phyloP scores from a whole-genome alignment of 2,797 vertebrate genomes.

The Helicolenus hilgendorfi region DNA sequence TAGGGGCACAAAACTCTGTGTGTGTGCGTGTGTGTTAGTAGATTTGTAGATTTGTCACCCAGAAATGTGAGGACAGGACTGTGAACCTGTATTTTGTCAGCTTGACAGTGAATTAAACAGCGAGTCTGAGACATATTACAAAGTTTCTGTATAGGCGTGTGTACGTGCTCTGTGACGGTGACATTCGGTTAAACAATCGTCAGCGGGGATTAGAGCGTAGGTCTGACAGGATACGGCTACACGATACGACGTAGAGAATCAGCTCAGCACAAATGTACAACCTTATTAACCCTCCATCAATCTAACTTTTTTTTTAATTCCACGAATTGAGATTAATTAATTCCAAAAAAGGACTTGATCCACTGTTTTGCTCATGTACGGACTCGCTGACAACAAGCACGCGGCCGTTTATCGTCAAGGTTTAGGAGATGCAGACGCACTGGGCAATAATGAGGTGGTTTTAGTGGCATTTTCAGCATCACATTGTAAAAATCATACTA shows the following conservation, averaged over 20 bases:
- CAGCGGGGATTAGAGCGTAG: slow-evolving; percentile 27
- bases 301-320: not conserved
- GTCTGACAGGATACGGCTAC: slow-evolving; percentile 32
- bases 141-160: slow-evolving; percentile 26
- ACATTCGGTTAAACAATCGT: slow-evolving; percentile 63
- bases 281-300: not conserved
- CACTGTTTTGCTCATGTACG: not conserved
- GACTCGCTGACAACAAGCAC: not conserved
- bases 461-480: not conserved
- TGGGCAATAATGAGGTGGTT: not conserved
- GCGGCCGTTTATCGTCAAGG: not conserved
- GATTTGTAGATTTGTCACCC: slow-evolving; percentile 25
- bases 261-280: not conserved
- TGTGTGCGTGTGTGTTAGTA: not conserved
- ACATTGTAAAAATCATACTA: not conserved
- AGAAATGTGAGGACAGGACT: slow-evolving; percentile 36
- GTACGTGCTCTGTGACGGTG: slow-evolving; percentile 33
- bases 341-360: not conserved
- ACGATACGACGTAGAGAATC: not conserved
- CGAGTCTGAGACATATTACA: slow-evolving; percentile 25
- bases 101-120: slow-evolving; percentile 81
- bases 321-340: not conserved
- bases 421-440: not conserved
- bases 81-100: slow-evolving; percentile 75
- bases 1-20: not conserved